Conservation (phyloP, 2,888 invertebrate species). For the Chalcis sispes region DNA sequence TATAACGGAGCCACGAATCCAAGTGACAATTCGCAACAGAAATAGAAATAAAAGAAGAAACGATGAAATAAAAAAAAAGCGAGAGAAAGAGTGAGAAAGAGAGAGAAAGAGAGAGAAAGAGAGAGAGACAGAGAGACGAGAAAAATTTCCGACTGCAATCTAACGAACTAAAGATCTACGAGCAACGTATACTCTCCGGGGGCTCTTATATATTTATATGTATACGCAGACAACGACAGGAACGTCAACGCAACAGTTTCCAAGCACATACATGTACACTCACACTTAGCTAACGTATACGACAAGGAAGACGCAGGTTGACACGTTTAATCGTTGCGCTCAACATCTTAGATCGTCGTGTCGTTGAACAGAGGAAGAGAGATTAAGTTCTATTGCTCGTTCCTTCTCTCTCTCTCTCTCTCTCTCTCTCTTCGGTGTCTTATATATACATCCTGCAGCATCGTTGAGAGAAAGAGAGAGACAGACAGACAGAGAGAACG, state of each 20-base stretch:
- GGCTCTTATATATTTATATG: conserved; percentile 16
- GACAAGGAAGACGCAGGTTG: conserved; percentile 56
- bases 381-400: background rate
- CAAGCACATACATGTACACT: conserved; percentile 50
- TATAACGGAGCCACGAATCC: conserved; percentile 40
- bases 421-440: background rate
- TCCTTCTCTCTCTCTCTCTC: conserved; percentile 9
- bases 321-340: conserved; percentile 61
- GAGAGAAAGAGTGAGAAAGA: background rate
- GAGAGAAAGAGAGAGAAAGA: background rate
- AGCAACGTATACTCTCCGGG: conserved; percentile 14
- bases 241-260: conserved; percentile 49
- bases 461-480: too few species aligned
- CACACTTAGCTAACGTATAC: too few species aligned
- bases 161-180: conserved; percentile 35
- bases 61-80: background rate
- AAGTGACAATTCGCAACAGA: background rate
- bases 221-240: conserved; percentile 30
- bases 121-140: background rate
- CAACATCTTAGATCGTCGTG: conserved; percentile 47
- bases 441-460: background rate
- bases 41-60: background rate
- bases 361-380: too few species aligned
- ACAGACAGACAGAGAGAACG: too few species aligned
- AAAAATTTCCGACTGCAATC: background rate